Percentiles rank a stretch among this genome's conserved stretches.
Conservation (phyloP, 2,888 invertebrate species). For the Drosophila phalerata region DNA sequence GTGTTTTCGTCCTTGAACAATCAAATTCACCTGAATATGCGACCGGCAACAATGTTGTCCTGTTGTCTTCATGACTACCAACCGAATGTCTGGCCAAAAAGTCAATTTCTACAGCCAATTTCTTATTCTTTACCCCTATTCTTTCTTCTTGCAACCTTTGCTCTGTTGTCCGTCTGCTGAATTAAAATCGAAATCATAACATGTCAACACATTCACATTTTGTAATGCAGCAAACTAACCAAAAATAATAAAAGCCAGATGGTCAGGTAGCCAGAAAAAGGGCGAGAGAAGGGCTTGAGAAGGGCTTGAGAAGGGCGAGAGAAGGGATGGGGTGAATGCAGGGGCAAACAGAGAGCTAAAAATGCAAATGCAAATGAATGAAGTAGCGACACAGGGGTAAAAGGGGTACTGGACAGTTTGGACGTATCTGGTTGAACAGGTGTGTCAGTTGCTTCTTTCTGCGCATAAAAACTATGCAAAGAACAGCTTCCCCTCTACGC, state of each 20-base stretch:
- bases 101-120: constrained; percentile 16
- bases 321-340: not conserved
- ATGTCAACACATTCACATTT: constrained; percentile 70
- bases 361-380: constrained; percentile 69
- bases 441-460: constrained; percentile 58
- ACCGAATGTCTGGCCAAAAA: constrained; percentile 1
- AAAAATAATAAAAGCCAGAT: constrained; percentile 60
- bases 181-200: constrained; percentile 75
- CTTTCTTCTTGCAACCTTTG: not conserved
- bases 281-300: too few relatives aligned
- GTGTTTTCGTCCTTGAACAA: constrained; percentile 13
- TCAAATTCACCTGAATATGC: constrained; percentile 8
- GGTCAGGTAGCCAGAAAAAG: constrained; percentile 1
- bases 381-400: not conserved
- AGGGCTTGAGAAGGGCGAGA: too few relatives aligned
- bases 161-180: constrained; percentile 20
- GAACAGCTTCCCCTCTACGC: constrained; percentile 3
- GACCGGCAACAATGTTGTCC: constrained; percentile 1
- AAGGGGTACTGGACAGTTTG: not conserved
- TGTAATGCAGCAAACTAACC: constrained; percentile 65
- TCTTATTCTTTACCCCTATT: not conserved
- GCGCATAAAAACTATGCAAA: constrained; percentile 61
- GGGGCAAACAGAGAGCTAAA: constrained; percentile 37
- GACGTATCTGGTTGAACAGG: constrained; percentile 59
- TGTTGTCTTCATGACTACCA: not conserved